Percentiles rank a stretch among this genome's conserved stretches.
phyloP scores from a whole-genome alignment of 37 sponge, comb jelly and placozoan species.

The Axinella damicornis region DNA sequence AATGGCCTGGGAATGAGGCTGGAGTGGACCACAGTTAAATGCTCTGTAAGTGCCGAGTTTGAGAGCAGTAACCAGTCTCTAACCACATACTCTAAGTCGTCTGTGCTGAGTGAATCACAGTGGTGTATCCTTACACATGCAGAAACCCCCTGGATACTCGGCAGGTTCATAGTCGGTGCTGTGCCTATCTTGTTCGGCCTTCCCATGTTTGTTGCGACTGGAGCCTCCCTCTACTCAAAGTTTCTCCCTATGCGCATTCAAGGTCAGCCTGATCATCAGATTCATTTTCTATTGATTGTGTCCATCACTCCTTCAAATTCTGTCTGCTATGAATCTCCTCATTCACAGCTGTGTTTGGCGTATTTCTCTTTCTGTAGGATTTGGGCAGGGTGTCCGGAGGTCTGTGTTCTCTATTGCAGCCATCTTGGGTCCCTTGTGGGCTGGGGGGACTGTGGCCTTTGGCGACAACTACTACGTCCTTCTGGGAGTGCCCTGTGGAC shows the following conservation, averaged over 20 bases:
- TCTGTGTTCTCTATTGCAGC: constrained; percentile 75
- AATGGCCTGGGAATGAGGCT: too few species aligned
- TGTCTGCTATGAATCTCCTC: too few species aligned
- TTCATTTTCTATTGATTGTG: too few species aligned
- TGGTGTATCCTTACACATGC: too few species aligned
- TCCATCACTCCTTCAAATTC: too few species aligned
- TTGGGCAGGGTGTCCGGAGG: constrained; percentile 91
- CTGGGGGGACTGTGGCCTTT: constrained; percentile 52
- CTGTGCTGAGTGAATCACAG: too few species aligned
- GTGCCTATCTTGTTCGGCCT: constrained; percentile 59
- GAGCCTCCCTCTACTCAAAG: constrained; percentile 83
- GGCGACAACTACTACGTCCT: constrained; percentile 30
- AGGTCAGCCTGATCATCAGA: constrained; percentile 46
- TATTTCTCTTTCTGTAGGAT: constrained; percentile 51
- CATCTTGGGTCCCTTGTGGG: constrained; percentile 93
- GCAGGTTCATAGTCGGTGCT: constrained; percentile 51
- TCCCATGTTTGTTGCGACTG: constrained; percentile 70
- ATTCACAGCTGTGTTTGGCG: too few species aligned
- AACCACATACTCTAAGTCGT: too few species aligned
- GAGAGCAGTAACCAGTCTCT: too few species aligned
- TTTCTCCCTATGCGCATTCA: constrained; percentile 68
- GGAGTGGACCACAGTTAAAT: too few species aligned
- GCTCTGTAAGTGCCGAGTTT: too few species aligned
- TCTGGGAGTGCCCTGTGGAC: constrained; percentile 44
- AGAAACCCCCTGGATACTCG: constrained; percentile 45